Conservation (phyloP, 2,797 vertebrate species). For the Taeniopygia guttata region DNA sequence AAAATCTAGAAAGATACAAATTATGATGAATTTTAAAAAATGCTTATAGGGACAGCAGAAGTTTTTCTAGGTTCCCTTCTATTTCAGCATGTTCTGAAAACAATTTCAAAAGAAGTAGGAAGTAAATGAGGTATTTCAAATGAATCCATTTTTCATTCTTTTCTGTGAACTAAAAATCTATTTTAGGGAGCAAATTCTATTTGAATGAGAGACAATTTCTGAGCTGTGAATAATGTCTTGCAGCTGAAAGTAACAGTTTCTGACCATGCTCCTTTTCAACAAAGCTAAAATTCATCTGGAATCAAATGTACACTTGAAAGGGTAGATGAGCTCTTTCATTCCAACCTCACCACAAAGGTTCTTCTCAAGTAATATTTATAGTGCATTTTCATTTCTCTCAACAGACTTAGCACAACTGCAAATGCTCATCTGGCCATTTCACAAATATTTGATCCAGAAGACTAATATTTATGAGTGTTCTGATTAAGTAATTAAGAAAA, state of each 20-base stretch:
- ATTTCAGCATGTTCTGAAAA: not conserved
- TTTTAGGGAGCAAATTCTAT: slow-evolving; percentile 4
- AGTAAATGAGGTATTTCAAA: not conserved
- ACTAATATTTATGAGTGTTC: slow-evolving; percentile 30
- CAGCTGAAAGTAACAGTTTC: not conserved
- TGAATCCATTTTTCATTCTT: not conserved
- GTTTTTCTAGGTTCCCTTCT: not conserved
- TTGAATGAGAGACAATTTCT: not conserved
- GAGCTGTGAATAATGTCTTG: not conserved
- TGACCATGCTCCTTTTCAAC: not conserved
- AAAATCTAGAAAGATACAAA: not conserved
- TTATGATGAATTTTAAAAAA: not conserved
- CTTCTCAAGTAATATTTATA: slow-evolving; percentile 1
- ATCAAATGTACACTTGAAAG: not conserved
- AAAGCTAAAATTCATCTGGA: not conserved
- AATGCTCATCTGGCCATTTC: not conserved
- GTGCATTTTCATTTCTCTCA: not conserved
- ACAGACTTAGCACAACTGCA: not conserved
- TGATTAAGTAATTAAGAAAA: slow-evolving; percentile 41
- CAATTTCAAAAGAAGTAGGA: not conserved
- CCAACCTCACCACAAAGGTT: not conserved
- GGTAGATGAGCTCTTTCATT: not conserved
- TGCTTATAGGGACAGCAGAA: not conserved
- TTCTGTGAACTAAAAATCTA: not conserved
- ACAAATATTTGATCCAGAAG: slow-evolving; percentile 3